phyloP scores from a whole-genome alignment of 2,797 vertebrate species.

The Cynodonichthys magdalenae region DNA sequence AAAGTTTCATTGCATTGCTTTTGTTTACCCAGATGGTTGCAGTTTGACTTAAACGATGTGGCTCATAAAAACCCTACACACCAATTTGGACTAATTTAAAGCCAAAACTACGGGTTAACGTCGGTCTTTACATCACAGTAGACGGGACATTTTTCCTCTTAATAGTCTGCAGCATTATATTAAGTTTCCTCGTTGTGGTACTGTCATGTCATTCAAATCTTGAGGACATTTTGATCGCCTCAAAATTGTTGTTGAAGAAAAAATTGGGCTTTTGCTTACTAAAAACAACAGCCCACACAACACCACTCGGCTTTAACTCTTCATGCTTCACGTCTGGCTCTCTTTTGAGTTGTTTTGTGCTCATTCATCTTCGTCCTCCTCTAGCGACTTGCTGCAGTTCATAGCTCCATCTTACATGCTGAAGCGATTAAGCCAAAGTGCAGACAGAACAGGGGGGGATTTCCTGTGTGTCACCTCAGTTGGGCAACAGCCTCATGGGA shows the following conservation, averaged over 20 bases:
- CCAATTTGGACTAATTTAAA: conserved; percentile 46
- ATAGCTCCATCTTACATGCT: conserved; percentile 49
- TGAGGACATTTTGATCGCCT: conserved; percentile 6
- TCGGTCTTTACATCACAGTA: conserved; percentile 16
- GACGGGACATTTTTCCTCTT: background rate
- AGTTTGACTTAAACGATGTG: conserved; percentile 32
- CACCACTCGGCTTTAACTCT: conserved; percentile 10
- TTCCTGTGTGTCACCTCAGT: conserved; percentile 52
- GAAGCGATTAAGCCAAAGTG: conserved; percentile 62
- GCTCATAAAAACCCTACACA: conserved; percentile 45
- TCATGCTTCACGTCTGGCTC: background rate
- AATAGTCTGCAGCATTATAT: conserved; percentile 22
- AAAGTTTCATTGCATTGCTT: conserved; percentile 14
- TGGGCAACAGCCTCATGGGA: conserved; percentile 18
- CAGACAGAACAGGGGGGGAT: conserved; percentile 32
- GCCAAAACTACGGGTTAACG: conserved; percentile 33
- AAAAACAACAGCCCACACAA: background rate
- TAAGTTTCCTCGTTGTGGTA: conserved; percentile 21
- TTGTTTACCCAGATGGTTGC: conserved; percentile 50
- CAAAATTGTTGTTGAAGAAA: background rate
- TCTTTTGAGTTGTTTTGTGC: conserved; percentile 23
- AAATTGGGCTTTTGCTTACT: background rate
- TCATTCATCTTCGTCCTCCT: conserved; percentile 63
- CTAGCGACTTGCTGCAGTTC: conserved; percentile 36
- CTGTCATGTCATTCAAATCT: background rate